Base-by-base conservation (phyloP, 1,140 invertebrate species). In the Archivesica marissinica region DNA sequence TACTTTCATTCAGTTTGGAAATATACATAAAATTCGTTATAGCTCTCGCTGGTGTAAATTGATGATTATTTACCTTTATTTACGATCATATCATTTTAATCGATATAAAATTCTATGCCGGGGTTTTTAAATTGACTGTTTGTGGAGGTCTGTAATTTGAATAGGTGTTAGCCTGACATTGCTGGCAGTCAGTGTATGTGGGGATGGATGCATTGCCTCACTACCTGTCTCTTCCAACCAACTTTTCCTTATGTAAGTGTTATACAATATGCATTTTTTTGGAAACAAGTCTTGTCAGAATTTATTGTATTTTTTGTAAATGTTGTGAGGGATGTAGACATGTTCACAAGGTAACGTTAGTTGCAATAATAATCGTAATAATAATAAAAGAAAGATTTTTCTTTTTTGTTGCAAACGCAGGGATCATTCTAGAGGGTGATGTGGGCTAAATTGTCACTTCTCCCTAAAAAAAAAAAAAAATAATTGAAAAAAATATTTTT, bases 221-320 rank as follows among this genome's bases (percentile, higher is more conserved):
- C 28, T 76, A 76, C 38, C 41, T 76, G 35, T 54, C 74, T 15
- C 74, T 76, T 35, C 74, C 74, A 15, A 23, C 50, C 33, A 50
- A 76, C 59, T 54, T 76, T 50, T 76, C 74, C 4, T 38, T 56
- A 13, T 25, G 74, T 76, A 76, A 52, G 74, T 76, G 41, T 13
- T 64, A 23, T 4, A 13, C 13, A 30, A 6, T 30, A 61, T 28
- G 33, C 17, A 61, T 20, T 52, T 7, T 20, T 52, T 20, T 52
- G 25, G 50, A 7, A n/a, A n/a, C n/a, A n/a, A n/a, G n/a, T n/a
- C n/a, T n/a, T n/a, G n/a, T n/a, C n/a, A n/a, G 20, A 47, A 47
- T 47, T 11, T 20, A 47, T 9, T 47, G 44, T 47, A 47, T 47
- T 47, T 9, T 47, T 20, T 11, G 9, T 47, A 47, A 47, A 11